A percentile compares a stretch with the other conserved stretches of the same genome.
phyloP scores from a whole-genome alignment of 2,888 invertebrate genomes.

The Margaritifera margaritifera region DNA sequence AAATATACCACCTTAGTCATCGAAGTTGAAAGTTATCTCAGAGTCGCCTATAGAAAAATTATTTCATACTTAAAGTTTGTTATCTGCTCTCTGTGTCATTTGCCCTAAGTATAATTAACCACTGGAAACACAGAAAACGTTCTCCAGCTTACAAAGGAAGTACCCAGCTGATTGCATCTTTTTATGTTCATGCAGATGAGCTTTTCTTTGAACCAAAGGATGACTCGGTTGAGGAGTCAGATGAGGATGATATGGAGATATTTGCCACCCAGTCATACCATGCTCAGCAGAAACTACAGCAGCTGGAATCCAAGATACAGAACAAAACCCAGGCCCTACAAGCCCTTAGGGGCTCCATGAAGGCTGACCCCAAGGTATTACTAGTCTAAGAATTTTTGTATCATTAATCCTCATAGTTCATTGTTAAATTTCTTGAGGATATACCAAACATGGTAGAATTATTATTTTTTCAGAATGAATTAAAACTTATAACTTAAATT shows the following conservation, averaged over 20 bases:
- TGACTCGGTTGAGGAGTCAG: conserved; percentile 26
- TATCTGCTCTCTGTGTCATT: no score
- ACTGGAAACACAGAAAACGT: no score
- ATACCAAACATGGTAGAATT: no score
- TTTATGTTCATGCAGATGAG: conserved; percentile 38
- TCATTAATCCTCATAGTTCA: not conserved
- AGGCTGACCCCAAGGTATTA: conserved; percentile 80
- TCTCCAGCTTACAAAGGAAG: not conserved
- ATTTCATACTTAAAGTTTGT: no score
- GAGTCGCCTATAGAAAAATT: no score
- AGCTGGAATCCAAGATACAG: conserved; percentile 86
- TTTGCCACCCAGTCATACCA: conserved; percentile 62
- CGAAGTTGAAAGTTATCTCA: no score
- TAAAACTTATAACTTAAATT: no score
- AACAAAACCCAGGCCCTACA: conserved; percentile 89
- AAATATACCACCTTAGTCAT: no score
- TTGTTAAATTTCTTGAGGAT: no score
- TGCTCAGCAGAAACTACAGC: conserved; percentile 81
- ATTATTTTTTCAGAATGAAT: no score
- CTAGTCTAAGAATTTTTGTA: not conserved
- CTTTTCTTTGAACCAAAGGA: conserved; percentile 56
- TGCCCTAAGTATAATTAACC: no score
- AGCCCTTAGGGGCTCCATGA: conserved; percentile 86
- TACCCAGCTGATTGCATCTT: not conserved
- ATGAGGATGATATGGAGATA: conserved; percentile 47